phyloP scores from a whole-genome alignment of 1,140 invertebrate genomes.

The Pseudomyrmex dendroicus region DNA sequence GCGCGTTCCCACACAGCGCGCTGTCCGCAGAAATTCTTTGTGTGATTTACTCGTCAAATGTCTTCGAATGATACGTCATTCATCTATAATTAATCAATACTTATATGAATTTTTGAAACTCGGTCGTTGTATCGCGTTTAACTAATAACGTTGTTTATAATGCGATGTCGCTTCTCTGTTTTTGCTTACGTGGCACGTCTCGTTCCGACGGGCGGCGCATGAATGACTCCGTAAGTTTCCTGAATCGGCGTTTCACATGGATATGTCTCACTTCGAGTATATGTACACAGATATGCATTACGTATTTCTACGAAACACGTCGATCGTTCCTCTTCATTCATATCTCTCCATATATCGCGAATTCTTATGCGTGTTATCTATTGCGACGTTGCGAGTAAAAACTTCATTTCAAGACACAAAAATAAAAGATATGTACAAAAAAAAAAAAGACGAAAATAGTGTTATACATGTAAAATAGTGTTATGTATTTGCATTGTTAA shows the following conservation, averaged over 20 bases:
- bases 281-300: slow-evolving; percentile 23
- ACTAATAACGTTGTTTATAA: slow-evolving; percentile 23
- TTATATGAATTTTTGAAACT: slow-evolving; percentile 20
- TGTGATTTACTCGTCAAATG: slow-evolving; percentile 32
- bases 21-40: slow-evolving; percentile 45
- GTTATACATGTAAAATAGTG: neutral
- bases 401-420: slow-evolving; percentile 6
- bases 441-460: neutral
- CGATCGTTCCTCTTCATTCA: slow-evolving; percentile 50
- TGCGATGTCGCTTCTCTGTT: neutral
- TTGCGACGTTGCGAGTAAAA: slow-evolving; percentile 58
- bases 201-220: neutral
- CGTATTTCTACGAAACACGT: neutral
- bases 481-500: neutral
- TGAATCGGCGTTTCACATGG: slow-evolving; percentile 38
- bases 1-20: slow-evolving; percentile 22
- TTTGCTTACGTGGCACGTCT: neutral
- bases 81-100: slow-evolving; percentile 41
- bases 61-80: slow-evolving; percentile 1
- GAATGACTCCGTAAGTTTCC: slow-evolving; percentile 36
- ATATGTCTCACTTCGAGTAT: neutral
- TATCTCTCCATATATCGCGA: slow-evolving; percentile 31
- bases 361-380: slow-evolving; percentile 36
- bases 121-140: neutral
- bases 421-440: neutral